Evolutionary conservation across 2,888 invertebrate genomes (phyloP).

Genomic region (Tolmerus cingulatus): DNA sequence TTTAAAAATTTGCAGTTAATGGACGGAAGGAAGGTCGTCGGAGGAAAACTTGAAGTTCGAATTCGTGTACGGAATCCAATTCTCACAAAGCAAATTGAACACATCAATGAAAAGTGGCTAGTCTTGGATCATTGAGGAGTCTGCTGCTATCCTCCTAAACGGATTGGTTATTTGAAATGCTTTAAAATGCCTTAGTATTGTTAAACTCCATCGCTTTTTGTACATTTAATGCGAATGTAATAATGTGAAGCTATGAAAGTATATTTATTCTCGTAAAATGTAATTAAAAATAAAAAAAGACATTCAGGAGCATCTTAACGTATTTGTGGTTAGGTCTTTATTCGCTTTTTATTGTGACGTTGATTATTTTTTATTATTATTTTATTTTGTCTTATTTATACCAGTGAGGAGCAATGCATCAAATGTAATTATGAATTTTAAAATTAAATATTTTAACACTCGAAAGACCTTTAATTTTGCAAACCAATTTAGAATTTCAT

Average conservation of each 20-base stretch:
- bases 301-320: not conserved
- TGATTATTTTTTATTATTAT: not conserved
- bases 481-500: not conserved
- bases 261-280: constrained; percentile 20
- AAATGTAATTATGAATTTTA: not conserved
- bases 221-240: constrained; percentile 9
- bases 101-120: constrained; percentile 91
- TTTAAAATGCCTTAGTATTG: constrained; percentile 29
- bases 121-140: constrained; percentile 70
- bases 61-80: constrained; percentile 88
- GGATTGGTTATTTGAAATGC: not conserved
- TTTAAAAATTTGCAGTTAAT: constrained; percentile 70
- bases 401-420: not conserved
- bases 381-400: not conserved
- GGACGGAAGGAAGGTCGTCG: constrained; percentile 87
- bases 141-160: not conserved
- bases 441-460: not conserved
- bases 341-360: not conserved
- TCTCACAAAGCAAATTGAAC: constrained; percentile 86
- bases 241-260: not conserved
- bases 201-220: constrained; percentile 2
- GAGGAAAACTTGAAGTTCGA: constrained; percentile 90
- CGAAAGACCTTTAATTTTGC: not conserved
- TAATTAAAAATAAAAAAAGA: not conserved
- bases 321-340: not conserved